Conservation (phyloP, 2,113 vertebrate genomes). For the Gracilinanus agilis region DNA sequence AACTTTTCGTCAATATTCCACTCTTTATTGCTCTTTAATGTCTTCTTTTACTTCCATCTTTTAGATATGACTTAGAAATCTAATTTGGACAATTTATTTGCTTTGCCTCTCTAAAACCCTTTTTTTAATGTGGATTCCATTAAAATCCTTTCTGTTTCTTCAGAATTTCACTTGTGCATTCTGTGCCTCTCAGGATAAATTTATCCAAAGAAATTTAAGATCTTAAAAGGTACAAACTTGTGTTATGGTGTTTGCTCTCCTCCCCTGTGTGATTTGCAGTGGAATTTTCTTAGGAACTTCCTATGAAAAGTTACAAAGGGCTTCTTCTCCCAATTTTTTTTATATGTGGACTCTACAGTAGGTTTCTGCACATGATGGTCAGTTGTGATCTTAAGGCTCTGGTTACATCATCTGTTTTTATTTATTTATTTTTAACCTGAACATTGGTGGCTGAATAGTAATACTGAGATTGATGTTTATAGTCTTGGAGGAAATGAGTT, state of each 20-base stretch:
- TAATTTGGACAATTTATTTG: no score
- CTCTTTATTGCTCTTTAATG: not conserved
- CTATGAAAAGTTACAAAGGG: not conserved
- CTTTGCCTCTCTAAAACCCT: no score
- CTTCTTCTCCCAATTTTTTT: not conserved
- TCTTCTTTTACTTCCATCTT: not conserved
- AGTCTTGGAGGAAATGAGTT: not conserved
- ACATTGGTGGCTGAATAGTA: not conserved
- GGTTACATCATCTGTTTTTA: not conserved
- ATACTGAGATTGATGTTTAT: not conserved
- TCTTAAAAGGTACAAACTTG: not conserved
- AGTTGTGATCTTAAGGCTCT: not conserved
- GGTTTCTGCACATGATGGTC: not conserved
- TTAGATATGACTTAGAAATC: not conserved
- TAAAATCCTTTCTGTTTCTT: not conserved
- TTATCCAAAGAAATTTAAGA: no score
- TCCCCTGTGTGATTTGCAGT: not conserved
- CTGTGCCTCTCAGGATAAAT: no score
- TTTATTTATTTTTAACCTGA: not conserved
- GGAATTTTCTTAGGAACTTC: not conserved
- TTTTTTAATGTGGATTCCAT: no score
- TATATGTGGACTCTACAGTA: not conserved
- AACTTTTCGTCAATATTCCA: not conserved
- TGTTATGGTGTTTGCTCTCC: not conserved
- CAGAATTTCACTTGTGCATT: no score